Base-by-base conservation (phyloP, 2,113 vertebrate species). In the Indicator indicator region DNA sequence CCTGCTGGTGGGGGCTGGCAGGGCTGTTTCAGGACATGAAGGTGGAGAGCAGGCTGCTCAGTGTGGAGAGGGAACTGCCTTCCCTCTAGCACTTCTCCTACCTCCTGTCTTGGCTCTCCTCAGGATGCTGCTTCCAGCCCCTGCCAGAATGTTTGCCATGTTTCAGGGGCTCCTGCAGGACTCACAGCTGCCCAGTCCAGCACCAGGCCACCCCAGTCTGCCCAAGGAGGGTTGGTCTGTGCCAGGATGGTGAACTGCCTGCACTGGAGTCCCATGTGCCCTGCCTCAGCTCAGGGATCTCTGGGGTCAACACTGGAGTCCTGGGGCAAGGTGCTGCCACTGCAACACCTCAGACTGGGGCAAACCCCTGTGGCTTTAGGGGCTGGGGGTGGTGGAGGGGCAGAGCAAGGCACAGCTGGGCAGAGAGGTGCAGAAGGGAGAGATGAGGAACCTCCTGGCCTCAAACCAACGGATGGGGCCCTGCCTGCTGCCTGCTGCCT, bases 21-120 rank as follows among this genome's bases (percentile, higher is more conserved):
- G 75, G 74, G 86, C 36, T 89, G 36, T 88, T 88, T 88, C 48
- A 59, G 93, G 88, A 72, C 64, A n/a, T 2, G 82, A 76, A 70
- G 71, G 48, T 60, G 14, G 64, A 54, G 70, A 8, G 24, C 1
- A 4, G 74, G 64, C 50, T 85, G 40, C 3, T 76, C 71, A 6
- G 2, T 4, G 50, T 46, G 84, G 77, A 82, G 78, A 56, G 7
- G 84, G 78, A 62, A 28, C 80, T 64, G 56, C 6, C 62, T n/a
- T 58, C 79, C 83, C 71, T 86, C 42, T 68, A 87, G 36, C 9
- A 3, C 48, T 74, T 84, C 32, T 40, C 70, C 83, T 55, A 5
- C 1, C 1, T 8, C 23, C 65, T 3, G 21, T 59, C 79, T 50
- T 26, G 2, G 8, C 50, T 77, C 26, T 80, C 52, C 86, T 73